Conservation (phyloP, 2,113 vertebrate genomes). For the Burhinus bistriatus region DNA sequence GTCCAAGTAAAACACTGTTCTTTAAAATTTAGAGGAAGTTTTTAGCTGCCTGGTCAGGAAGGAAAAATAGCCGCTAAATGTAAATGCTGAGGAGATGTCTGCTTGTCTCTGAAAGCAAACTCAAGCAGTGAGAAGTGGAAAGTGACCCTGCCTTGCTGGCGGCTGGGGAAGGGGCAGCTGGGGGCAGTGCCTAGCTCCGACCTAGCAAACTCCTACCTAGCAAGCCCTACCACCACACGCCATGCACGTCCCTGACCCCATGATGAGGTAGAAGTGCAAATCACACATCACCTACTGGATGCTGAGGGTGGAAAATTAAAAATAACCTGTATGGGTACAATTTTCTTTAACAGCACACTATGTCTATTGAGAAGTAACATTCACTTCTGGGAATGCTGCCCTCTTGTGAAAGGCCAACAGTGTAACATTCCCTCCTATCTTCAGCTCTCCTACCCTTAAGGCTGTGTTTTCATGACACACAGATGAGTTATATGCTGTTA, state of each 20-base stretch:
- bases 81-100: background rate
- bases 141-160: background rate
- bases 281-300: background rate
- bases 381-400: background rate
- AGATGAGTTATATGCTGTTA: background rate
- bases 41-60: background rate
- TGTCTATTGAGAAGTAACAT: background rate
- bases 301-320: background rate
- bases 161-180: background rate
- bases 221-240: fast-evolving
- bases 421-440: background rate
- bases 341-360: background rate
- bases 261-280: background rate
- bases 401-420: background rate
- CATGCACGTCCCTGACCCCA: background rate
- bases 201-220: background rate
- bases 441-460: background rate
- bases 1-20: background rate
- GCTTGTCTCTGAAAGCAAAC: background rate
- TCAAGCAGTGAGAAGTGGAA: background rate
- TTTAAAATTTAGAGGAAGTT: background rate
- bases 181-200: background rate
- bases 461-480: background rate
- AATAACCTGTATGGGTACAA: too few relatives aligned
- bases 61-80: background rate